A percentile compares a stretch with the other conserved stretches of the same genome.
Evolutionary conservation across 2,888 invertebrate genomes (phyloP).

Genomic region (Andrena camellia): DNA sequence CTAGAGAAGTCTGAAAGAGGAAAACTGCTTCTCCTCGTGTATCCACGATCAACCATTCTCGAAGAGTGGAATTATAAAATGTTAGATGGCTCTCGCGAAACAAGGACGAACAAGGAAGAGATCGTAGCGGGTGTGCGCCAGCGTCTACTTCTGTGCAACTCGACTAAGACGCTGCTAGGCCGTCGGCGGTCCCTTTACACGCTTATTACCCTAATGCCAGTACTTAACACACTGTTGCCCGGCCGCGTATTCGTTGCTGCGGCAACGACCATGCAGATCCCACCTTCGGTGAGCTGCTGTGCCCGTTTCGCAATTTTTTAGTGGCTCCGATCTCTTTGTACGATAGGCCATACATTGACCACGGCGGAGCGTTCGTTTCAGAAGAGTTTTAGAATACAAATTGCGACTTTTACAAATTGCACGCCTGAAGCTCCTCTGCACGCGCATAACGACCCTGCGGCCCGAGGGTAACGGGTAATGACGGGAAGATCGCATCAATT

Average conservation of each 20-base stretch:
- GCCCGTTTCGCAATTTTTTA: slow-evolving; percentile 20
- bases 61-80: slow-evolving; percentile 37
- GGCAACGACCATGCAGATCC: slow-evolving; percentile 75
- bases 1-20: background rate
- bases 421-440: slow-evolving; percentile 8
- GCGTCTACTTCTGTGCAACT: slow-evolving; percentile 69
- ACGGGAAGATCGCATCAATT: slow-evolving; percentile 33
- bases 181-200: slow-evolving; percentile 80
- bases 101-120: slow-evolving; percentile 48
- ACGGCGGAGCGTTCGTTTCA: background rate
- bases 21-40: background rate
- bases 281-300: slow-evolving; percentile 4
- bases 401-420: slow-evolving; percentile 19
- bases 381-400: slow-evolving; percentile 4
- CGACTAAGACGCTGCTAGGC: slow-evolving; percentile 67
- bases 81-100: slow-evolving; percentile 36
- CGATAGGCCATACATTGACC: background rate
- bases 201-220: slow-evolving; percentile 84
- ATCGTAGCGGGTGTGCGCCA: slow-evolving; percentile 70
- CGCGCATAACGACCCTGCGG: slow-evolving; percentile 15
- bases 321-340: background rate
- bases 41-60: slow-evolving; percentile 13
- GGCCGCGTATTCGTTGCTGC: slow-evolving; percentile 77
- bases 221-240: slow-evolving; percentile 83
- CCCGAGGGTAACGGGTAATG: slow-evolving; percentile 28